Evolutionary conservation across 2,113 vertebrate species (phyloP), one percentile per base, ranked within the genome.

Genomic region (Colossoma macropomum): DNA sequence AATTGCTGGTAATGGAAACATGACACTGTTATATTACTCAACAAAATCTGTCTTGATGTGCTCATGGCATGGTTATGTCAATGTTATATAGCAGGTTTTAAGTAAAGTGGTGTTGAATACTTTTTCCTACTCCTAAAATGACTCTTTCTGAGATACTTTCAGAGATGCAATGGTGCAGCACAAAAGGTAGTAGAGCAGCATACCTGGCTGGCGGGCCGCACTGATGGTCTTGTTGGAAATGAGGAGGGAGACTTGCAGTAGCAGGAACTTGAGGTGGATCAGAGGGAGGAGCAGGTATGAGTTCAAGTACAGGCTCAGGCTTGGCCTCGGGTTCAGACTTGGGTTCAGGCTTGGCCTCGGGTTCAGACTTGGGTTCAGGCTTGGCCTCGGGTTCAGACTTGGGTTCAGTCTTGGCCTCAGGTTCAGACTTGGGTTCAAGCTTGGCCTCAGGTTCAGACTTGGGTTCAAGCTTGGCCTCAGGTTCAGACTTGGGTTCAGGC

Each of bases 201-300:
- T 83, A 86, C 81, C 85, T 86, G 77, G 65, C 32, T 77, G 72
- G 60, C 34, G 28, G 66, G 19, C 59, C 59, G 28, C 19, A 28
- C 25, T 23, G 52, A 38, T 66, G 70, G 23, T 77, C 63, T 60
- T 77, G 71, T 77, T 84, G 85, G 27, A 83, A 25, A 28, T 50
- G 81, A 81, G 80, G 80, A 65, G 28, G 80, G 50, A 90, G 84
- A 45, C 90, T 86, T 25, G 75, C 87, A 82, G 89, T 88, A 25
- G 85, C 86, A 60, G 85, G 30, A 28, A 52, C 15, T 23, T 86
- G 74, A 45, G 68, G 69, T 13, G 66, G 75, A 25, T 86, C 38
- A 75, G 76, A 52, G 27, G 78, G 86, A 62, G 82, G 68, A 74
- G 83, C 84, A 74, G 84, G 65, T 32, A 3, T 63, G 45, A 48